These are phyloP conservation scores for Protobothrops flavoviridis DNA, from an alignment of 2,113 vertebrate genomes.

Conservation along the genomic window DNA sequence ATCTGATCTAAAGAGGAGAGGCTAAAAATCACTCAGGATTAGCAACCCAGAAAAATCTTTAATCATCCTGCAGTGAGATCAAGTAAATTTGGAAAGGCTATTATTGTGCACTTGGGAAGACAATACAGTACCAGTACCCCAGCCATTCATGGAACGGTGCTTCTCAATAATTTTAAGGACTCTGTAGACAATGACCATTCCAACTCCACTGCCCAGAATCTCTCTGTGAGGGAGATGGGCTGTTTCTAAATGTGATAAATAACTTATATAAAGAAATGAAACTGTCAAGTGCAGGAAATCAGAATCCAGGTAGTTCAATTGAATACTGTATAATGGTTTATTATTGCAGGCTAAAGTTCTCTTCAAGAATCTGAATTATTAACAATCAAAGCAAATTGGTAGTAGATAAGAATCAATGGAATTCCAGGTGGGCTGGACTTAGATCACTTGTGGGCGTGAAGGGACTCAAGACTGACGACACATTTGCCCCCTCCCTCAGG, in stretches of 20 bases:
- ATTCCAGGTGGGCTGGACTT: neutral
- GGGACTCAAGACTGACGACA: neutral
- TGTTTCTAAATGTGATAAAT: neutral
- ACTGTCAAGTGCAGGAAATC: neutral
- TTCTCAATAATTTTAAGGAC: neutral
- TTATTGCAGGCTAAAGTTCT: neutral
- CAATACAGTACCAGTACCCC: neutral
- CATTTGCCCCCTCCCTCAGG: neutral
- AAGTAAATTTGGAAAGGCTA: neutral
- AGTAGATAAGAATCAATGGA: neutral
- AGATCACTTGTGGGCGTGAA: neutral
- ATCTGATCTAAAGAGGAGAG: neutral
- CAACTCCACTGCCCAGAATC: neutral
- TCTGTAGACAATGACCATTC: neutral
- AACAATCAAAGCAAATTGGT: neutral
- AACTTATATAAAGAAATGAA: neutral
- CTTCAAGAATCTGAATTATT: neutral
- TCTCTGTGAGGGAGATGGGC: neutral
- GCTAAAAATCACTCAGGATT: neutral
- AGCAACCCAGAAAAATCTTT: neutral
- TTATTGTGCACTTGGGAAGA: neutral
- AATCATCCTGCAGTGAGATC: neutral
- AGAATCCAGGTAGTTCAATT: neutral
- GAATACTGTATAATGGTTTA: too few species aligned
- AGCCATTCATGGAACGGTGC: neutral